Evolutionary conservation across 2,797 vertebrate genomes (phyloP).

Genomic region (Liasis olivaceus): DNA sequence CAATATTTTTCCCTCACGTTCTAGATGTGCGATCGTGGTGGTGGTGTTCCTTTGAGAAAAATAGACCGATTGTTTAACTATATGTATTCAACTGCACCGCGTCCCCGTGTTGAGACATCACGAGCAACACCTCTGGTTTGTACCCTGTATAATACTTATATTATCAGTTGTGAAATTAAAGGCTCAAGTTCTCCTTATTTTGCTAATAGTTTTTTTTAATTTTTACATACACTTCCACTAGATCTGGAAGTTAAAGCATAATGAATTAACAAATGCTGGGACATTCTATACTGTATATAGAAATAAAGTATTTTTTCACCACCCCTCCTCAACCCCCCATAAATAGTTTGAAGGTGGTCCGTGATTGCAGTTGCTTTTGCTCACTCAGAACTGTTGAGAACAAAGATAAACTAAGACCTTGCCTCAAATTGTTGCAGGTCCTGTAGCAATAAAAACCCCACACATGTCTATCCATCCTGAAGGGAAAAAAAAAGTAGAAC

Average conservation of each 20-base stretch:
- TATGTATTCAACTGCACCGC: slow-evolving; percentile 96
- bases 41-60: slow-evolving; percentile 94
- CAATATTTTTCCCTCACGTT: slow-evolving; percentile 24
- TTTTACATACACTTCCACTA: not conserved
- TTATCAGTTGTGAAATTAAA: not conserved
- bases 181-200: not conserved
- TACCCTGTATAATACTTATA: not conserved
- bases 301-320: not conserved
- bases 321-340: not conserved
- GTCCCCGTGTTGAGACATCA: slow-evolving; percentile 84
- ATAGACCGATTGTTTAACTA: slow-evolving; percentile 97
- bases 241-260: not conserved
- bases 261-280: not conserved
- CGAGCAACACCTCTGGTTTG: slow-evolving; percentile 89
- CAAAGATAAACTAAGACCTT: not conserved
- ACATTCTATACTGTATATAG: not conserved
- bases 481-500: too few species aligned
- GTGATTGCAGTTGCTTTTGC: not conserved
- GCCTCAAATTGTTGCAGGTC: not conserved
- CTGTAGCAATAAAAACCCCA: not conserved
- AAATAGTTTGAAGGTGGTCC: not conserved
- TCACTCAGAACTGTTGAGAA: not conserved
- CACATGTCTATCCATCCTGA: not conserved
- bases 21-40: slow-evolving; percentile 94
- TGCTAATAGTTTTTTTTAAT: not conserved